A percentile compares a stretch with the other conserved stretches of the same genome.
phyloP scores from a whole-genome alignment of 2,888 invertebrate species.

The Idaea dimidiata region DNA sequence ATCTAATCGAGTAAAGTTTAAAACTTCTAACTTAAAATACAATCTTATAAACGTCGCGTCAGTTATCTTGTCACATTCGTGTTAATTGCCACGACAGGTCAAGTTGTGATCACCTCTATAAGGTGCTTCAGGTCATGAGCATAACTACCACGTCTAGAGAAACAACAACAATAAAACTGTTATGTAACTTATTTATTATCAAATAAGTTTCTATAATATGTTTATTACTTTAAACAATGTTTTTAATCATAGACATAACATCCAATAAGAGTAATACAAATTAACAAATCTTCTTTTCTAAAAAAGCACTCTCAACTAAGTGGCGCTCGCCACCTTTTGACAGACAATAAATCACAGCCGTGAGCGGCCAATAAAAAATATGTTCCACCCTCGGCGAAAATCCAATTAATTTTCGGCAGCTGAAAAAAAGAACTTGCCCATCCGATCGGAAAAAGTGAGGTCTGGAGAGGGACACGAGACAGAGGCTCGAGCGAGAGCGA shows the following conservation, averaged over 20 bases:
- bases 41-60: conserved; percentile 14
- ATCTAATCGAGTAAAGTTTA: conserved; percentile 14
- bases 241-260: conserved; percentile 21
- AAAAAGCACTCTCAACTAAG: conserved; percentile 73
- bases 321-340: conserved; percentile 80
- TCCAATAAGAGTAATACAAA: conserved; percentile 53
- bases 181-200: background rate
- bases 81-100: conserved; percentile 22
- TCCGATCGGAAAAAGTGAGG: conserved; percentile 65
- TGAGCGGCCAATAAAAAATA: conserved; percentile 80
- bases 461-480: conserved; percentile 40
- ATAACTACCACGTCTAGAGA: conserved; percentile 10
- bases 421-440: conserved; percentile 73
- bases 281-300: conserved; percentile 59
- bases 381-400: conserved; percentile 80
- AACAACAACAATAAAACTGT: background rate
- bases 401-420: conserved; percentile 80
- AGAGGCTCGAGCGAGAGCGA: conserved; percentile 38
- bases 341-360: conserved; percentile 79
- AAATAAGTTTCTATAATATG: conserved; percentile 1
- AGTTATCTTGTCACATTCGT: conserved; percentile 20
- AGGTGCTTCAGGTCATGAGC: conserved; percentile 21
- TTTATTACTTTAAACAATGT: conserved; percentile 3
- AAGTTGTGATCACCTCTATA: conserved; percentile 15
- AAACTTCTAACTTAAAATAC: conserved; percentile 10